Percentiles rank a stretch among this genome's conserved stretches.
phyloP scores from a whole-genome alignment of 2,888 invertebrate genomes.

The Margaritifera margaritifera region DNA sequence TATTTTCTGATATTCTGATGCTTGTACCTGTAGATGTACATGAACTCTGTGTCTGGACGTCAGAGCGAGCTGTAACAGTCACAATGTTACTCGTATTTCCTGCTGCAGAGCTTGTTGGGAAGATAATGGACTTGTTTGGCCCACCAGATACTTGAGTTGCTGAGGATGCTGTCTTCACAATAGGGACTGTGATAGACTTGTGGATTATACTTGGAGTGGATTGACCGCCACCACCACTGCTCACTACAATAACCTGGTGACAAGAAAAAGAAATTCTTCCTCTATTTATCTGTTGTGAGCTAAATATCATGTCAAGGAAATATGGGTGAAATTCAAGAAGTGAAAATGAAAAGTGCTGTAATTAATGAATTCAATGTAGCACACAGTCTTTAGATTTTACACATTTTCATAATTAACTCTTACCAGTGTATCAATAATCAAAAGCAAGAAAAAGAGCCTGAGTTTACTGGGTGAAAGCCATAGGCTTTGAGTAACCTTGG shows the following conservation, averaged over 20 bases:
- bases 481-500: no score
- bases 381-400: no score
- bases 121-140: conserved; percentile 32
- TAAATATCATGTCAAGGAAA: not conserved
- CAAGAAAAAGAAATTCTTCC: not conserved
- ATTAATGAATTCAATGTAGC: not conserved
- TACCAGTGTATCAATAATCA: not conserved
- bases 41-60: conserved; percentile 35
- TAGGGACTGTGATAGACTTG: conserved; percentile 59
- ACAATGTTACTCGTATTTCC: conserved; percentile 46
- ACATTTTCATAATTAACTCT: not conserved
- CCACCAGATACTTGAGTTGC: conserved; percentile 33
- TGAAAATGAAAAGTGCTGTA: no score
- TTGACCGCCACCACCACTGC: conserved; percentile 57
- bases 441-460: no score
- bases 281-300: not conserved
- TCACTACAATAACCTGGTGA: conserved; percentile 66
- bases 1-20: no score
- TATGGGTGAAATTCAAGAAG: not conserved
- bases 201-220: conserved; percentile 51
- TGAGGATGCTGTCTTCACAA: conserved; percentile 57
- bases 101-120: conserved; percentile 31
- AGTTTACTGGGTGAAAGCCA: no score
- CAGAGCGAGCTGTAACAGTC: conserved; percentile 52
- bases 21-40: conserved; percentile 45